Percentiles rank a stretch among this genome's conserved stretches.
Conservation (phyloP, 2,113 vertebrate species). For the Desmodus rotundus region DNA sequence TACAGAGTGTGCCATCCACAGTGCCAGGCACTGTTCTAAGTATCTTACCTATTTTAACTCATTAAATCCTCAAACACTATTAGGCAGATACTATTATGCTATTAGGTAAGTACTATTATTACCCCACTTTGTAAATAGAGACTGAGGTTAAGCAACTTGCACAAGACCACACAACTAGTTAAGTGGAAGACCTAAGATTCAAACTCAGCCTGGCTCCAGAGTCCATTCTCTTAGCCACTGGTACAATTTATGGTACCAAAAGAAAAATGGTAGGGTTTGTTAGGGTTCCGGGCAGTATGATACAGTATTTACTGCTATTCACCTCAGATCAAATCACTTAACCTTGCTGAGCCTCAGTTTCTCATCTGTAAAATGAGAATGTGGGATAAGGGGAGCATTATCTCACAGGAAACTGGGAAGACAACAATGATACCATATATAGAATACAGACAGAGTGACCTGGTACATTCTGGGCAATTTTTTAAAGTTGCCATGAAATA, state of each 20-base stretch:
- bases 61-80: not conserved
- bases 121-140: constrained; percentile 5
- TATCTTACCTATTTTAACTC: not conserved
- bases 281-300: not conserved
- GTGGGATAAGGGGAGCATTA: not conserved
- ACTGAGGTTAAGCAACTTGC: not conserved
- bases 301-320: not conserved
- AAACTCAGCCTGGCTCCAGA: constrained; percentile 18
- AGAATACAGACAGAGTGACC: not conserved
- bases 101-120: not conserved
- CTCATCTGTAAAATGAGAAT: constrained; percentile 32
- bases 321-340: constrained; percentile 27
- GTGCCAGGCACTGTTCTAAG: not conserved
- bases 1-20: not conserved
- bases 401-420: not conserved
- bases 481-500: constrained; percentile 18
- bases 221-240: not conserved
- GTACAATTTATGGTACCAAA: not conserved
- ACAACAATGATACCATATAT: constrained; percentile 7
- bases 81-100: not conserved
- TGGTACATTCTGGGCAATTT: not conserved
- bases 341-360: constrained; percentile 9
- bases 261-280: not conserved
- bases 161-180: not conserved
- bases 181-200: not conserved